Evolutionary conservation across 1,140 invertebrate species (phyloP).

Genomic region (Leptinotarsa texana): DNA sequence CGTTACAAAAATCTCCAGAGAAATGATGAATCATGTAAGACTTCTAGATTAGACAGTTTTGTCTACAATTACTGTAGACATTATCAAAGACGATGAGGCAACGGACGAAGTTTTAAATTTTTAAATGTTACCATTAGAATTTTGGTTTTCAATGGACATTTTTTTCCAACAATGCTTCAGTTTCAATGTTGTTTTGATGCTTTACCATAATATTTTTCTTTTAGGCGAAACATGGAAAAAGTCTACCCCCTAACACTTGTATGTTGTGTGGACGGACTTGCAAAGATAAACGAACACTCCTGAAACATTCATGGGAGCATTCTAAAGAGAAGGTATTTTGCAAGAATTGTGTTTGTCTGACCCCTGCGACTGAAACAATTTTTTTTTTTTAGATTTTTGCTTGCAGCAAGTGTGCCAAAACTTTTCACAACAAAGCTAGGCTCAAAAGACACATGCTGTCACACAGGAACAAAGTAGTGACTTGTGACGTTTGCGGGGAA

Average conservation of each 20-base stretch:
- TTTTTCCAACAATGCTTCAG: not conserved
- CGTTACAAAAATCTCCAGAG: too few relatives aligned
- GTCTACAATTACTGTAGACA: too few relatives aligned
- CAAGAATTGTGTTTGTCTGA: not conserved
- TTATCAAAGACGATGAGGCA: too few relatives aligned
- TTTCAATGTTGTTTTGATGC: not conserved
- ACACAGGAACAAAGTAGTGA: constrained; percentile 70
- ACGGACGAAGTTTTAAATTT: not conserved
- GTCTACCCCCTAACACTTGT: constrained; percentile 64
- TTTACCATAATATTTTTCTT: not conserved
- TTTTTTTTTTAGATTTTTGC: constrained; percentile 52
- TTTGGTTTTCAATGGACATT: not conserved
- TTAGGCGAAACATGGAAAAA: constrained; percentile 59
- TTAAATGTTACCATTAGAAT: not conserved
- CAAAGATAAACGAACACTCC: constrained; percentile 68
- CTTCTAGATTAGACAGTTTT: too few relatives aligned
- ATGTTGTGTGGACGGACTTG: constrained; percentile 66
- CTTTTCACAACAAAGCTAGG: constrained; percentile 70
- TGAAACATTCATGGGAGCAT: constrained; percentile 70
- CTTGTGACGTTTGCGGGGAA: constrained; percentile 72
- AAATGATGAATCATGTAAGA: too few relatives aligned
- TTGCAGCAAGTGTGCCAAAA: constrained; percentile 68
- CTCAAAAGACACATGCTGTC: constrained; percentile 69
- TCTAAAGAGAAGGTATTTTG: constrained; percentile 61
- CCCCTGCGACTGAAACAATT: not conserved